phyloP scores from a whole-genome alignment of 2,888 invertebrate species.

The Drosophila gaucha region DNA sequence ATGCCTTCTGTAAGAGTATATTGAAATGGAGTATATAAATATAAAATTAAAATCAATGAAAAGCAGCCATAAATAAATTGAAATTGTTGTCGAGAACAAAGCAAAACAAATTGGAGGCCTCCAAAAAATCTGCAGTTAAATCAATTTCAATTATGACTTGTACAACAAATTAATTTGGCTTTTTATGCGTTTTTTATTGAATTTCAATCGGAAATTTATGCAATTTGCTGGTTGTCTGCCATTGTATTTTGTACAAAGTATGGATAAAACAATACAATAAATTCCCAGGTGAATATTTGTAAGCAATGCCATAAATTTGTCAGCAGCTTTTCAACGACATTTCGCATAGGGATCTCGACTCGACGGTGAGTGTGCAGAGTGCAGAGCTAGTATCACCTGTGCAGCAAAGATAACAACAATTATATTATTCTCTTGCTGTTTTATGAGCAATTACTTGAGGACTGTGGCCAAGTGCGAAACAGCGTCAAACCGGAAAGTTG shows the following conservation, averaged over 20 bases:
- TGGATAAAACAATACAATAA: slow-evolving; percentile 44
- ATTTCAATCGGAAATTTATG: slow-evolving; percentile 57
- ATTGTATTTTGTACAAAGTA: slow-evolving; percentile 32
- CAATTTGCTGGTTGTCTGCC: slow-evolving; percentile 20
- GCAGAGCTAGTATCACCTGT: background rate
- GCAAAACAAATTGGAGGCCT: slow-evolving; percentile 12
- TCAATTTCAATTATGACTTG: slow-evolving; percentile 61
- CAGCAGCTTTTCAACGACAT: slow-evolving; percentile 27
- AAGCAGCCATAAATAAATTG: slow-evolving; percentile 26
- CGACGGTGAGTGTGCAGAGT: background rate
- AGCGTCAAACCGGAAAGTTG: slow-evolving; percentile 25
- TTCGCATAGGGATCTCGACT: slow-evolving; percentile 9
- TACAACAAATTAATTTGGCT: slow-evolving; percentile 44
- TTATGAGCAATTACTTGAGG: slow-evolving; percentile 21
- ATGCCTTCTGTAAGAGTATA: background rate
- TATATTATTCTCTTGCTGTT: slow-evolving; percentile 4
- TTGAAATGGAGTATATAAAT: background rate
- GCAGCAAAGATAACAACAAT: slow-evolving; percentile 15
- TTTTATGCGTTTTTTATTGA: slow-evolving; percentile 35
- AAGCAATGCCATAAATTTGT: slow-evolving; percentile 44
- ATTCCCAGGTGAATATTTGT: slow-evolving; percentile 34
- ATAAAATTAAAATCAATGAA: slow-evolving; percentile 20
- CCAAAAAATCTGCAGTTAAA: slow-evolving; percentile 36
- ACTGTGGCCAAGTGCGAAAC: slow-evolving; percentile 5
- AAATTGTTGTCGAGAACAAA: slow-evolving; percentile 2